Conservation (phyloP, 2,113 vertebrate genomes). For the Epinephelus fuscoguttatus region DNA sequence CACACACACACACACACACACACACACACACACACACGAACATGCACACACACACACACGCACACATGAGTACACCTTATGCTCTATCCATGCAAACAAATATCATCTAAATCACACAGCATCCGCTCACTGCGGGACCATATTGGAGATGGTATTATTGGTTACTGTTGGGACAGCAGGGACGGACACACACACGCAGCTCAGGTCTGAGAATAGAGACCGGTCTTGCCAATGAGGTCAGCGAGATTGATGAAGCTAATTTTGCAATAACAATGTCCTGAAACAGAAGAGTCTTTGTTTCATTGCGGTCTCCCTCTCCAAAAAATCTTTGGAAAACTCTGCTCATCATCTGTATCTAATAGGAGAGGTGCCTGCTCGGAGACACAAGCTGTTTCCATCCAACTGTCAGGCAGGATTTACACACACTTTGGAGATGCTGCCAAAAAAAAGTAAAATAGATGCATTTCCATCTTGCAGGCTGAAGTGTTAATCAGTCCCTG, state of each 20-base stretch:
- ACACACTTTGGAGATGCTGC: slow-evolving; percentile 52
- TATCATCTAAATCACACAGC: slow-evolving; percentile 43
- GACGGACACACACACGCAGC: neutral
- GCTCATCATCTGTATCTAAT: slow-evolving; percentile 68
- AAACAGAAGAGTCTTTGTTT: slow-evolving; percentile 54
- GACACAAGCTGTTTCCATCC: slow-evolving; percentile 65
- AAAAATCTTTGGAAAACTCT: slow-evolving; percentile 47
- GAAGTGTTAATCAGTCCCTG: slow-evolving; percentile 55
- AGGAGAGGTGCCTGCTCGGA: slow-evolving; percentile 52
- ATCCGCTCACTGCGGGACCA: neutral
- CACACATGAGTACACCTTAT: slow-evolving; percentile 17
- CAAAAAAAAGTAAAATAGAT: slow-evolving; percentile 52
- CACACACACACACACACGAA: neutral
- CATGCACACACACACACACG: neutral
- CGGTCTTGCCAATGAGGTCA: slow-evolving; percentile 32
- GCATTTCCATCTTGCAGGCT: slow-evolving; percentile 51
- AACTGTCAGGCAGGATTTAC: slow-evolving; percentile 68
- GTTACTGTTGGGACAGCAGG: slow-evolving; percentile 4
- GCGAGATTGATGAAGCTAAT: slow-evolving; percentile 57
- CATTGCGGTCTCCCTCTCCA: slow-evolving; percentile 3
- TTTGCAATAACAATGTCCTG: slow-evolving; percentile 47
- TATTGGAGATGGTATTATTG: slow-evolving; percentile 18
- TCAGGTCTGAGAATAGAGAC: slow-evolving; percentile 11
- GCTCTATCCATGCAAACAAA: slow-evolving; percentile 51
- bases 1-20: neutral